These are phyloP conservation scores for Amia ocellicauda DNA, from an alignment of 2,113 vertebrate species.

Conservation along the genomic window DNA sequence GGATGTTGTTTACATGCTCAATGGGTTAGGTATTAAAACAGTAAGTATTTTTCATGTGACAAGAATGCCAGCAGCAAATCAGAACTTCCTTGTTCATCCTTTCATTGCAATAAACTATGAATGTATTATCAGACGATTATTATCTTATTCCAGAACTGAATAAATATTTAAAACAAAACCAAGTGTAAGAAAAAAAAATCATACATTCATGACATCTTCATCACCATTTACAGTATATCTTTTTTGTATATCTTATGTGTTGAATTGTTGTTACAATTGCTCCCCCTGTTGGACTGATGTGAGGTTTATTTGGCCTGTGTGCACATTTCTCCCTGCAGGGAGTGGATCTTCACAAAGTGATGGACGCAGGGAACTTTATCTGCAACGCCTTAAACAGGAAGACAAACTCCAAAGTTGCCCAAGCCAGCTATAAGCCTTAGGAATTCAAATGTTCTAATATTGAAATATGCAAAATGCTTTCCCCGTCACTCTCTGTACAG, in stretches of 20 bases:
- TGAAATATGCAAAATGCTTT: conserved; percentile 4
- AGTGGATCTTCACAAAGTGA: conserved; percentile 79
- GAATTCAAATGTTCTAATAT: conserved; percentile 8
- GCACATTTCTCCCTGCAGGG: conserved; percentile 62
- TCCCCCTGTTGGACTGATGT: conserved; percentile 56
- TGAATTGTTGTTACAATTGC: conserved; percentile 56
- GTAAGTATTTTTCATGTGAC: conserved; percentile 64
- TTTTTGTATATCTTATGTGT: too few relatives aligned
- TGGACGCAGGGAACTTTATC: conserved; percentile 88
- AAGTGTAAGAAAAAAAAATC: too few relatives aligned
- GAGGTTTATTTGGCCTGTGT: conserved; percentile 18
- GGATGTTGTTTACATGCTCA: conserved; percentile 91
- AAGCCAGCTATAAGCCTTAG: conserved; percentile 59
- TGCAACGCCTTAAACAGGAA: conserved; percentile 78
- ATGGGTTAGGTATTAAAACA: conserved; percentile 85
- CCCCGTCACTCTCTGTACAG: conserved; percentile 8
- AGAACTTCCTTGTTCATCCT: too few relatives aligned
- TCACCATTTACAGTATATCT: too few relatives aligned
- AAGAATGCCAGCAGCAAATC: too few relatives aligned
- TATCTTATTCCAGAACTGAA: too few relatives aligned
- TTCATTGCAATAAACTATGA: too few relatives aligned
- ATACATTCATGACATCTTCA: too few relatives aligned
- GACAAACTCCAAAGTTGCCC: conserved; percentile 89
- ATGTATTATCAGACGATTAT: too few relatives aligned
- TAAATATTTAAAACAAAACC: too few relatives aligned